Evolutionary conservation across 1,140 invertebrate species (phyloP).

Genomic region (Pogonus chalceus): DNA sequence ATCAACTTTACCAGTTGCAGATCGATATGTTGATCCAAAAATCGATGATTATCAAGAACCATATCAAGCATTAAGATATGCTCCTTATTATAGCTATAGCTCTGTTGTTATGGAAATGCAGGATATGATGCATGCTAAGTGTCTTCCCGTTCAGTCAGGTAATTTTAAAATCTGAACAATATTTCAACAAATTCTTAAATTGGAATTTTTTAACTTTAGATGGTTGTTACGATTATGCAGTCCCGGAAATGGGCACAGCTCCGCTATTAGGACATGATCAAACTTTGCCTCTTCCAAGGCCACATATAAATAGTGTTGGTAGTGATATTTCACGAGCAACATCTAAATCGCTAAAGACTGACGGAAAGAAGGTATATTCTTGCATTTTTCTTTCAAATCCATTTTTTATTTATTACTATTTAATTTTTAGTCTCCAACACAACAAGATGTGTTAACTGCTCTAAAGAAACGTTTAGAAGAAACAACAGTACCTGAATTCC

Average conservation of each 20-base stretch:
- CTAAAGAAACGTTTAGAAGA: slow-evolving; percentile 59
- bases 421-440: slow-evolving; percentile 54
- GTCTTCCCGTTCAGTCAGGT: slow-evolving; percentile 15
- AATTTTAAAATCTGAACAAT: background rate
- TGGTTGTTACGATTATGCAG: slow-evolving; percentile 57
- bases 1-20: slow-evolving; percentile 44
- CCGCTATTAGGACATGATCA: slow-evolving; percentile 45
- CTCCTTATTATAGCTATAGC: slow-evolving; percentile 69
- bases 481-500: slow-evolving; percentile 67
- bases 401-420: slow-evolving; percentile 11
- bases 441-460: slow-evolving; percentile 58
- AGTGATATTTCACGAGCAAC: background rate
- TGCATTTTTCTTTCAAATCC: background rate
- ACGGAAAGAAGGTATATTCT: slow-evolving; percentile 12
- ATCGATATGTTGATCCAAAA: slow-evolving; percentile 43
- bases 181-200: background rate
- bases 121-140: slow-evolving; percentile 49
- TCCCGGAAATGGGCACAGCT: slow-evolving; percentile 59
- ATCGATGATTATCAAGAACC: slow-evolving; percentile 71
- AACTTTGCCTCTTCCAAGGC: slow-evolving; percentile 23
- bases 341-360: background rate
- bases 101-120: slow-evolving; percentile 68
- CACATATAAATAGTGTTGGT: slow-evolving; percentile 5
- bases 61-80: slow-evolving; percentile 63
- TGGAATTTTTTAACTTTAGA: slow-evolving; percentile 10